Percentiles rank a stretch among this genome's conserved stretches.
Conservation (phyloP, 2,113 vertebrate genomes). For the Astatoreochromis straeleni region DNA sequence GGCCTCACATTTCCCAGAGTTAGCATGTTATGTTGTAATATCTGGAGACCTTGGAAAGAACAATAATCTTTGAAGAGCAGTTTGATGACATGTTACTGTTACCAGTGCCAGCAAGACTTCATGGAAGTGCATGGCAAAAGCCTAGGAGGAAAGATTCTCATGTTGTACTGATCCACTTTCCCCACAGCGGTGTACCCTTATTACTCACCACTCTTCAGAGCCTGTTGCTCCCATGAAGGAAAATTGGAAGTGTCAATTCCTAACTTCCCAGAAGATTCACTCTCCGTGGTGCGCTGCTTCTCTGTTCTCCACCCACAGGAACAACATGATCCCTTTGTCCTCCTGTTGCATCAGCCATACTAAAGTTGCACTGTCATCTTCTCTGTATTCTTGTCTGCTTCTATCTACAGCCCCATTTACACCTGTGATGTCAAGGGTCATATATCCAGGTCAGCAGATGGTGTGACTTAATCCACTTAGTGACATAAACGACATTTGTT, state of each 20-base stretch:
- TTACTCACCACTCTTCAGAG: constrained; percentile 48
- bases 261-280: background rate
- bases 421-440: background rate
- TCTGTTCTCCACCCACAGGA: background rate
- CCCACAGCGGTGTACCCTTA: constrained; percentile 33
- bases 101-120: constrained; percentile 21
- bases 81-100: constrained; percentile 48
- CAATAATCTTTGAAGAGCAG: constrained; percentile 51
- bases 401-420: background rate
- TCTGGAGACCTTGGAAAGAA: constrained; percentile 46
- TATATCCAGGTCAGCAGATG: background rate
- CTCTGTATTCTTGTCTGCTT: background rate
- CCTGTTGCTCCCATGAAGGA: constrained; percentile 31
- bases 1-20: constrained; percentile 3
- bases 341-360: background rate
- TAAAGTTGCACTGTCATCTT: background rate
- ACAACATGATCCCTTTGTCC: background rate
- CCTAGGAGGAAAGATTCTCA: constrained; percentile 47
- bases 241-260: constrained; percentile 47
- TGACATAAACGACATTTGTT: accelerated
- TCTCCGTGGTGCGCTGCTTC: background rate
- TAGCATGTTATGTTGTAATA: constrained; percentile 28
- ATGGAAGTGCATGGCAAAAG: constrained; percentile 31
- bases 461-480: background rate
- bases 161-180: constrained; percentile 53